Evolutionary conservation across 2,888 invertebrate species (phyloP).

Genomic region (Ennomos quercinarius): DNA sequence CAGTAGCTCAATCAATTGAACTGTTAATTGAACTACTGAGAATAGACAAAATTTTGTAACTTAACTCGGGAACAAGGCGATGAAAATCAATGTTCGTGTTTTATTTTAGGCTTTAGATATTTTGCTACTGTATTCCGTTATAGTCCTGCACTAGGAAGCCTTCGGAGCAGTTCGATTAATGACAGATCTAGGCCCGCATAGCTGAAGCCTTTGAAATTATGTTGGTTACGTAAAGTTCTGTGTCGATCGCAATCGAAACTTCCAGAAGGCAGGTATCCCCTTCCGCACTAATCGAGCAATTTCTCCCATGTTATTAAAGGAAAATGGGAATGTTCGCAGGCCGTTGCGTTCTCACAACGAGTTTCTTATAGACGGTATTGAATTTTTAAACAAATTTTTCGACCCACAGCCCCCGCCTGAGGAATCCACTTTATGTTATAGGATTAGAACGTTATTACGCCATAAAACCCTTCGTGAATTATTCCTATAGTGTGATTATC

Average conservation of each 20-base stretch:
- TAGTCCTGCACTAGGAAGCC: neutral
- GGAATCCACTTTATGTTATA: slow-evolving; percentile 72
- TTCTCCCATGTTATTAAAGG: slow-evolving; percentile 81
- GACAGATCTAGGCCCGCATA: slow-evolving; percentile 7
- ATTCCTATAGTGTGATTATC: slow-evolving; percentile 47
- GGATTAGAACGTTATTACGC: slow-evolving; percentile 74
- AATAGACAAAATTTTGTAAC: no score
- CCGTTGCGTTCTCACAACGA: slow-evolving; percentile 79
- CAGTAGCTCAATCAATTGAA: no score
- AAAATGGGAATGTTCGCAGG: slow-evolving; percentile 81
- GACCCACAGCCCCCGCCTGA: slow-evolving; percentile 61
- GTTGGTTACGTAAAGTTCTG: slow-evolving; percentile 37
- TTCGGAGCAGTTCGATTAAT: slow-evolving; percentile 1
- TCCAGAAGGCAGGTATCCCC: slow-evolving; percentile 60
- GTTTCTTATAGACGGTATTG: slow-evolving; percentile 81
- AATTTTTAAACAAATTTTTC: slow-evolving; percentile 83
- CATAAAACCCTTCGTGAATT: slow-evolving; percentile 70
- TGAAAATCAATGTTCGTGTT: no score
- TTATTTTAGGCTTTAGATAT: neutral
- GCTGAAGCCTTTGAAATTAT: slow-evolving; percentile 12
- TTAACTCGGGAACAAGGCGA: no score
- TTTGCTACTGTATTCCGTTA: neutral
- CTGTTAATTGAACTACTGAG: no score
- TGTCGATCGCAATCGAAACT: slow-evolving; percentile 63
- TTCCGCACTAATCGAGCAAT: slow-evolving; percentile 81